Conservation (phyloP, 2,113 vertebrate species). For the Pteruthius melanotis region DNA sequence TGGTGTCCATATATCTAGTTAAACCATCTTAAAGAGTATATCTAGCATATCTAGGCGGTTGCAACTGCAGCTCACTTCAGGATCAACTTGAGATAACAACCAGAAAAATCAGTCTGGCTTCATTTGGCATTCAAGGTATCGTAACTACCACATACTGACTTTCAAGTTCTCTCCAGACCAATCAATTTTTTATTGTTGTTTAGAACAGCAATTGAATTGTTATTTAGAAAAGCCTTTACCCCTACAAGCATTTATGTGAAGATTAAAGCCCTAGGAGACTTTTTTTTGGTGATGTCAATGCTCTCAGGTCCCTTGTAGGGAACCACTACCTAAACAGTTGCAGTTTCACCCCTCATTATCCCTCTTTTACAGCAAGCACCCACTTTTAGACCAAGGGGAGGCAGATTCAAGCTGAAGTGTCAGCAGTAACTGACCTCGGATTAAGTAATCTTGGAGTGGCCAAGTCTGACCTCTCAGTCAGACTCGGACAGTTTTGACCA, state of each 20-base stretch:
- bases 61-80: not conserved
- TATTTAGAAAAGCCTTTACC: not conserved
- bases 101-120: not conserved
- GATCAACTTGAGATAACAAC: not conserved
- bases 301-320: not conserved
- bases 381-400: not conserved
- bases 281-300: not conserved
- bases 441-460: not conserved
- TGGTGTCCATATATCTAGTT: accelerated
- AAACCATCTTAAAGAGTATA: not conserved
- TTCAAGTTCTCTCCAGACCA: not conserved
- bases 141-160: accelerated
- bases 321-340: accelerated
- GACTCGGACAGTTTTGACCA: not conserved
- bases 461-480: accelerated
- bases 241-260: not conserved
- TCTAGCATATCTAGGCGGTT: not conserved
- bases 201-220: no score
- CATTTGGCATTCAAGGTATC: not conserved
- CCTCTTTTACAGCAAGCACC: not conserved
- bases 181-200: not conserved
- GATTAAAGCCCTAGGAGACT: not conserved
- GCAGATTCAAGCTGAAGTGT: not conserved
- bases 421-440: not conserved
- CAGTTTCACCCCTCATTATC: accelerated